phyloP scores from a whole-genome alignment of 2,888 invertebrate species.

The Lucinisca nassula region DNA sequence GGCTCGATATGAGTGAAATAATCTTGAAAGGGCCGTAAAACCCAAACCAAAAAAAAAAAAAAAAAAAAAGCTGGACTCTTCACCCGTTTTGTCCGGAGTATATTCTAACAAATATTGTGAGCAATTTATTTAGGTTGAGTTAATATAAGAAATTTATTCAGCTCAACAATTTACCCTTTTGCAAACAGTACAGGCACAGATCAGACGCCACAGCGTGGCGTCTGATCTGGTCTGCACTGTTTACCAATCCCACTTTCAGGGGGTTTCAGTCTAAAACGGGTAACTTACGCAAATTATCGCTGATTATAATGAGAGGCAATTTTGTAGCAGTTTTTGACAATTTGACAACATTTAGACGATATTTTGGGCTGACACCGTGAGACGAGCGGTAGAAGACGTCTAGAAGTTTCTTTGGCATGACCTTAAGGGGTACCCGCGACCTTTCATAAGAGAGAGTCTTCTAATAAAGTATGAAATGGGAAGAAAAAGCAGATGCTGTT shows the following conservation, averaged over 20 bases:
- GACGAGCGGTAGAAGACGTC: not conserved
- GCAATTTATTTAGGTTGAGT: not conserved
- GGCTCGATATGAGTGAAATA: too few relatives aligned
- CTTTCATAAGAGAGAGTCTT: not conserved
- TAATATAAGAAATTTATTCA: not conserved
- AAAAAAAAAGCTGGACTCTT: too few relatives aligned
- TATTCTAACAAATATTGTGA: too few relatives aligned
- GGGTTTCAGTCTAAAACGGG: not conserved
- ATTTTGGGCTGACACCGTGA: not conserved
- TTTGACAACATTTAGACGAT: not conserved
- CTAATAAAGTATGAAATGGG: too few relatives aligned
- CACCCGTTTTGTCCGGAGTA: too few relatives aligned
- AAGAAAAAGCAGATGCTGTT: not conserved
- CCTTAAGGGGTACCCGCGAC: not conserved
- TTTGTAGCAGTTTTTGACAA: not conserved
- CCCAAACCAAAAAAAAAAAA: too few relatives aligned
- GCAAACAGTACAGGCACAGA: not conserved
- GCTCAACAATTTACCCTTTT: not conserved
- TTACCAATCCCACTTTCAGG: not conserved
- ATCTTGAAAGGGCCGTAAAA: too few relatives aligned
- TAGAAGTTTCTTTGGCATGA: not conserved
- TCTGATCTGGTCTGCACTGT: not conserved
- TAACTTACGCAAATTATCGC: constrained; percentile 1
- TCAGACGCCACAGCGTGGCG: not conserved
- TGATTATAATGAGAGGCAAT: constrained; percentile 2